phyloP scores from a whole-genome alignment of 2,797 vertebrate species.

The Mormyrops boulengeri region DNA sequence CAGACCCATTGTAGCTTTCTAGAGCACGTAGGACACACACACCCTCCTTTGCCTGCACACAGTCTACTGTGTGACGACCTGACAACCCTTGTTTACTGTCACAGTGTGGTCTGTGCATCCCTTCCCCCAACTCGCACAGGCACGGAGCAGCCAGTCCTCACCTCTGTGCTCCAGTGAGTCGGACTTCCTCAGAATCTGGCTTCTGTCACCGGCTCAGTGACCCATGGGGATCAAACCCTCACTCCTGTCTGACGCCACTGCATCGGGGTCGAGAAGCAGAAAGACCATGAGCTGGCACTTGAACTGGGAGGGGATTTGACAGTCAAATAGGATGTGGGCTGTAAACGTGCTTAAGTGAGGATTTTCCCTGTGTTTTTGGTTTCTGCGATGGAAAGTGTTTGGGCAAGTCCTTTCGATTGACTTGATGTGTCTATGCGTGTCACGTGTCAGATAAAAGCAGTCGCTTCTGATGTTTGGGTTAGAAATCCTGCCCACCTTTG shows the following conservation, averaged over 20 bases:
- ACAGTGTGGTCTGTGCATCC: neutral
- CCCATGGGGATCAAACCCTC: neutral
- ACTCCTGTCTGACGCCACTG: neutral
- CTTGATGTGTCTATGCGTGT: neutral
- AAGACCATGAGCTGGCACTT: neutral
- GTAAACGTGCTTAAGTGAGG: neutral
- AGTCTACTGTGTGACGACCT: neutral
- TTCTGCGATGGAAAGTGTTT: neutral
- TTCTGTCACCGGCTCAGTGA: slow-evolving; percentile 54
- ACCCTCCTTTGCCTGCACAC: neutral
- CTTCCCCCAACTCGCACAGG: neutral
- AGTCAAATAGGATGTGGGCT: slow-evolving; percentile 7
- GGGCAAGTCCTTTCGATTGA: neutral
- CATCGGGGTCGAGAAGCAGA: neutral
- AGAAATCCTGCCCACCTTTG: neutral
- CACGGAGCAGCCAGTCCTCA: slow-evolving; percentile 36
- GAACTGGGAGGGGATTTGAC: slow-evolving; percentile 17
- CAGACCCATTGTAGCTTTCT: neutral
- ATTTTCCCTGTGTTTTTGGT: neutral
- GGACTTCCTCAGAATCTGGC: slow-evolving; percentile 57
- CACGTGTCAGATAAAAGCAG: neutral
- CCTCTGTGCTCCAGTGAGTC: slow-evolving; percentile 41
- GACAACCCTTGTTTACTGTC: neutral
- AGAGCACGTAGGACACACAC: neutral
- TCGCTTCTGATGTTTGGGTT: neutral